Evolutionary conservation across 2,797 vertebrate species (phyloP), one percentile per base, ranked within the genome.

Genomic region (Zenarchopterus dispar): DNA sequence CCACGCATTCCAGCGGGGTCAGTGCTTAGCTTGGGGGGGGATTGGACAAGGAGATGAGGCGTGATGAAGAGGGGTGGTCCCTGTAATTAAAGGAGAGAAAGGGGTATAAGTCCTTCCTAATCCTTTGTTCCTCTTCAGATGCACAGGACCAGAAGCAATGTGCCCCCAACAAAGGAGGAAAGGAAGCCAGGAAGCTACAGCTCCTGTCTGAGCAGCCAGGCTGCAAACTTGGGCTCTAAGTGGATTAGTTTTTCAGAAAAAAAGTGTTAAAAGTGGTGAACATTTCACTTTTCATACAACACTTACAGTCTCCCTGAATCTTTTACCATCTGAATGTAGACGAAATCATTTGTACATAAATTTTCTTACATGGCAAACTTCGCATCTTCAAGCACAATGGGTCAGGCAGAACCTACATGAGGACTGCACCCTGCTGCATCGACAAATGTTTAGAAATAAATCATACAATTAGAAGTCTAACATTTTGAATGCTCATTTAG

Each of bases 91-190:
- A 88, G 71, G 46, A 75, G 57, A 87, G 73, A 90, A 85, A 85
- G 62, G 77, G 68, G 42, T 66, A 80, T 67, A 88, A 90, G 80
- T 80, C 79, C 70, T 72, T 69, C 61, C 73, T 86, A 81, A 88
- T 88, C 77, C 80, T 88, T 89, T 91, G 84, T 91, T 88, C 80
- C 85, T 83, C 82, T 90, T 90, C 80, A 85, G 81, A 86, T 73
- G 83, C 89, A 85, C 52, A 71, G 75, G 78, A 87, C 75, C 84
- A 79, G 84, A 90, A 90, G 85, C 76, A 85, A 90, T 82, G 67
- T 7, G 68, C 46, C 56, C 52, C 59, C 81, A 77, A 43, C 82
- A 86, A 85, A 80, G 80, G 48, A 67, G 63, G 59, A 81, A 21
- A 61, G 71, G 71, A 85, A 80, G 78, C 64, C 72, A 83, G 75